These are phyloP conservation scores for Sebastes trivittatus DNA, from an alignment of 2,797 vertebrate genomes.

Conservation along the genomic window DNA sequence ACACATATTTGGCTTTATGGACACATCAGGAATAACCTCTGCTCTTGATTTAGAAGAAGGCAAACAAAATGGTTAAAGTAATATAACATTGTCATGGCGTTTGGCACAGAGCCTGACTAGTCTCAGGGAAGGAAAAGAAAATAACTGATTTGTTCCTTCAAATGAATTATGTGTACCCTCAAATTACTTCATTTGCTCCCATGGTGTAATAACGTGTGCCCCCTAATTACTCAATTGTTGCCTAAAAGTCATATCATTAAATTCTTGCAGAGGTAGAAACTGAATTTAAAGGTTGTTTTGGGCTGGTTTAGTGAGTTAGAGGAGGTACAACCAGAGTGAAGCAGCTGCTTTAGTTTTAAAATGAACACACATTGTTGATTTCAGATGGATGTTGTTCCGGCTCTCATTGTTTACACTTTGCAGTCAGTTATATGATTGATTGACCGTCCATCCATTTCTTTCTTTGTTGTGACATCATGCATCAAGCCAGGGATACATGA, in stretches of 20 bases:
- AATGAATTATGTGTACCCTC: not conserved
- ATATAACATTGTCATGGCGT: not conserved
- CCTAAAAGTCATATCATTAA: not conserved
- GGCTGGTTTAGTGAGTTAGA: not conserved
- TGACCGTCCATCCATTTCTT: too few species aligned
- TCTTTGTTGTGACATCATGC: too few species aligned
- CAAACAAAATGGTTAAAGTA: not conserved
- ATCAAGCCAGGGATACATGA: too few species aligned
- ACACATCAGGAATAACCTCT: not conserved
- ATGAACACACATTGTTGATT: not conserved
- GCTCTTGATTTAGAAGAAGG: not conserved
- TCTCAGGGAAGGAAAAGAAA: not conserved
- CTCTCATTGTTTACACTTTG: not conserved
- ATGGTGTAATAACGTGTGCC: not conserved
- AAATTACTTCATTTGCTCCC: not conserved
- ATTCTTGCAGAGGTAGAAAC: not conserved
- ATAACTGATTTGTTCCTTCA: not conserved
- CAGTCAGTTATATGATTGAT: not conserved
- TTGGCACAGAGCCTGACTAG: not conserved
- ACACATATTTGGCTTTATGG: not conserved
- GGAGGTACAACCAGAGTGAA: not conserved
- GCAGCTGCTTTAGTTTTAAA: not conserved
- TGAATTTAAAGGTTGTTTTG: not conserved
- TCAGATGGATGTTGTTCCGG: not conserved
- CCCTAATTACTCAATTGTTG: not conserved